Base-by-base conservation (phyloP, 2,888 invertebrate species). In the Lathronympha strigana region DNA sequence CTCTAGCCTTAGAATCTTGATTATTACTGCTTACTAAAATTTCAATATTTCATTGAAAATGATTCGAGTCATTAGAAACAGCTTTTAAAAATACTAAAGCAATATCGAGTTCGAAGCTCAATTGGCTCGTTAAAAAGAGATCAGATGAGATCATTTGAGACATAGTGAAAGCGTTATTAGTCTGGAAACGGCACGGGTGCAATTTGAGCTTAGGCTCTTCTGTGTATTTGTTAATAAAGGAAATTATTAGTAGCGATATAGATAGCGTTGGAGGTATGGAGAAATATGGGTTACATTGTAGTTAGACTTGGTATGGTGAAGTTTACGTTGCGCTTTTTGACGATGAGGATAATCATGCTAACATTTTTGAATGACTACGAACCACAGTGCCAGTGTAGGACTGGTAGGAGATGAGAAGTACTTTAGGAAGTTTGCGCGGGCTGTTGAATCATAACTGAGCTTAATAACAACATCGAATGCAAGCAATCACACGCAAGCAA, bases 81-180 rank as follows among this genome's bases (percentile, higher is more conserved):
- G 33, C 19, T 13, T 51, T 33, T 19, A 19, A 19, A 19, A 51
- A 33, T 51, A 51, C 31, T 11, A 17, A 28, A 15, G 28, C 38
- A 38, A 28, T 28, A 51, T 17, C 31, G 17, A 47, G 47, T 47
- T 51, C 47, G 31, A 19, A 4, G 11, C 50, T 50, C 45, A 45
- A 45, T 45, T 23, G 15, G 33, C 33, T 19, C 51, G 33, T 51
- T 19, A 51, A 51, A 33, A 51, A 31, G 17, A 17, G 28, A 50
- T 49, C 28, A 50, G 49, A n/a, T 25, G n/a, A 36, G 19, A 19
- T 11, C 21, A 47, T 47, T 47, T 21, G 21, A 21, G 23, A 47
- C 45, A 47, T 19, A 51, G 13, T 51, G 13, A 33, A 51, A 33
- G 19, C 31, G 19, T 33, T 3, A 33, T 33, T 51, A 13, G 31